Conservation (phyloP, 2,888 invertebrate genomes). For the Troides oblongomaculatus region DNA sequence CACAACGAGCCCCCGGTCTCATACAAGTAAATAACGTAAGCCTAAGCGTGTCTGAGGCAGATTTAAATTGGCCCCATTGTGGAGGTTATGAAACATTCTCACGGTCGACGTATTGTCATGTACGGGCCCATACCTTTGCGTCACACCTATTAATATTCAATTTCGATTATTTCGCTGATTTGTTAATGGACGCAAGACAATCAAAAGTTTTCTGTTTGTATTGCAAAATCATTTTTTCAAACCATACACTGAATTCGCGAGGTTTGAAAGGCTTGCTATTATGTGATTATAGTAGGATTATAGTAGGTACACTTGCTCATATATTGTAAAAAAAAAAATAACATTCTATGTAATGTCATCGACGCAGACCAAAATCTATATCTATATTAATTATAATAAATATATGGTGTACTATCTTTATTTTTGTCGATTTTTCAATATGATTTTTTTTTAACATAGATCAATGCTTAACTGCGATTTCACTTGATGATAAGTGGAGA, state of each 20-base stretch:
- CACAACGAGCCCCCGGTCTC: conserved; percentile 40
- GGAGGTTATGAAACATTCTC: conserved; percentile 66
- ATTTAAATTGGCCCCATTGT: conserved; percentile 67
- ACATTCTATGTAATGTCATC: too few species aligned
- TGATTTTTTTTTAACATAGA: too few species aligned
- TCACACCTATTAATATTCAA: conserved; percentile 41
- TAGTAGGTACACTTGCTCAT: too few species aligned
- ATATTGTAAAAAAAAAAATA: too few species aligned
- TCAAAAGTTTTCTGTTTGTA: conserved; percentile 24
- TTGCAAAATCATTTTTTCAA: conserved; percentile 4
- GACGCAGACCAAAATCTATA: too few species aligned
- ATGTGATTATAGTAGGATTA: background rate
- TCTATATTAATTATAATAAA: too few species aligned
- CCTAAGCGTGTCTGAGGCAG: conserved; percentile 58
- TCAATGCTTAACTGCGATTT: too few species aligned
- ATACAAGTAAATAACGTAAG: conserved; percentile 56
- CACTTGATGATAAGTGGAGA: too few species aligned
- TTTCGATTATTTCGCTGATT: conserved; percentile 31
- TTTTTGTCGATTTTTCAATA: too few species aligned
- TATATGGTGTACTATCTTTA: too few species aligned
- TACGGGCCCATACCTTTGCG: conserved; percentile 44
- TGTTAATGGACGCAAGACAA: conserved; percentile 25
- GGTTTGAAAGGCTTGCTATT: background rate
- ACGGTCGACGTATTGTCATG: conserved; percentile 60
- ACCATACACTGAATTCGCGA: background rate